Conservation (phyloP, 2,113 vertebrate genomes). For the Pseudolaguvia tuberculata region DNA sequence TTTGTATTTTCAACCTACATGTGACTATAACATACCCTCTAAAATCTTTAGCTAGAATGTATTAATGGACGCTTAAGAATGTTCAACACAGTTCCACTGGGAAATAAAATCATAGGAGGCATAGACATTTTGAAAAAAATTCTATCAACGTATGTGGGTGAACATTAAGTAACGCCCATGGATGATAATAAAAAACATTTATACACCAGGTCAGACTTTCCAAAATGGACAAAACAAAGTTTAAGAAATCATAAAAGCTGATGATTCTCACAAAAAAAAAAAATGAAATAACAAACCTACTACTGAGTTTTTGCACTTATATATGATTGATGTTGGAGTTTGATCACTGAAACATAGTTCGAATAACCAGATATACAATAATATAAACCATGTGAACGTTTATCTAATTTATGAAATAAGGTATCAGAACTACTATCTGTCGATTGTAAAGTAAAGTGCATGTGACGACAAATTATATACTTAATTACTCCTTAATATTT, state of each 20-base stretch:
- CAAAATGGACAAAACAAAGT: background rate
- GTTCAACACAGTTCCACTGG: background rate
- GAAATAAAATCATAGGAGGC: background rate
- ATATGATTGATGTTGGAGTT: background rate
- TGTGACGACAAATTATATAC: background rate
- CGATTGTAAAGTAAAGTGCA: background rate
- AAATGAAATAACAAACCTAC: background rate
- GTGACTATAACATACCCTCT: background rate
- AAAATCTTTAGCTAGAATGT: too few relatives aligned
- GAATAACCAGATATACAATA: background rate
- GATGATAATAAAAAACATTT: background rate
- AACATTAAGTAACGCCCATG: background rate
- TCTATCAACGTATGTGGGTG: too few relatives aligned
- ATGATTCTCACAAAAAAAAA: background rate
- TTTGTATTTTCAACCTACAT: background rate
- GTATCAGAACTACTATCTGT: background rate
- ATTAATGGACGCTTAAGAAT: background rate
- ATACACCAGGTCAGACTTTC: too few relatives aligned
- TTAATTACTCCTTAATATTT: background rate
- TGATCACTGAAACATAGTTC: background rate
- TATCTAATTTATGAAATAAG: background rate
- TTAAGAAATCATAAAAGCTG: background rate
- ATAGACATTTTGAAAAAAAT: too few relatives aligned
- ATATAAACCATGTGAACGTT: constrained; percentile 4
- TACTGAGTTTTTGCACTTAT: background rate